A percentile compares a stretch with the other conserved stretches of the same genome.
Conservation (phyloP, 92 coral and sea anemone genomes). For the Palythoa heliodiscus region DNA sequence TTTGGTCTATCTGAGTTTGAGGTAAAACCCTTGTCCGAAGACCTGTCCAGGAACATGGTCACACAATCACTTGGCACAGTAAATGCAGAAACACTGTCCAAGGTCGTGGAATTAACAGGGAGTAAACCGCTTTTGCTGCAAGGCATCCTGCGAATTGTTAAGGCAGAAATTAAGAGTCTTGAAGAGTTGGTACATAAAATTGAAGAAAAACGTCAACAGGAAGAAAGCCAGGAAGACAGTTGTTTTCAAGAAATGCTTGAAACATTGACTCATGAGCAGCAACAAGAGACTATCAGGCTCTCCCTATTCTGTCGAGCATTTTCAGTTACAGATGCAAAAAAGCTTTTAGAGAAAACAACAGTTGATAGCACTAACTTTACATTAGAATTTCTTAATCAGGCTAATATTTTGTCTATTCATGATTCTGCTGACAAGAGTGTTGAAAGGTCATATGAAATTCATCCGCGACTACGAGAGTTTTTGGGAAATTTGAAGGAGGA, state of each 20-base stretch:
- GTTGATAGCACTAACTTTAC: constrained; percentile 38
- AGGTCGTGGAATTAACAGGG: constrained; percentile 43
- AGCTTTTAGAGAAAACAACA: constrained; percentile 47
- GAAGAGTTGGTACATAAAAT: constrained; percentile 17
- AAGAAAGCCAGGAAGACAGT: constrained; percentile 1
- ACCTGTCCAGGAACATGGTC: too few species aligned
- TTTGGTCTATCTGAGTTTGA: too few species aligned
- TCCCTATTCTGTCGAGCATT: constrained; percentile 70
- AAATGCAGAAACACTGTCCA: not conserved
- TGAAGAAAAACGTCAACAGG: constrained; percentile 6
- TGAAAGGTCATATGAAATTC: too few species aligned
- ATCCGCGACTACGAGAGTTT: too few species aligned
- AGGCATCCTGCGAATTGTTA: constrained; percentile 44
- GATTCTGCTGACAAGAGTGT: constrained; percentile 47
- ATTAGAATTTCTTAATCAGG: constrained; percentile 55
- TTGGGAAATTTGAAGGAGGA: too few species aligned
- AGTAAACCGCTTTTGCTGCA: constrained; percentile 62
- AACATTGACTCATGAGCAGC: constrained; percentile 50
- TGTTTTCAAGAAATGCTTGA: constrained; percentile 58
- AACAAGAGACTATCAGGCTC: constrained; percentile 63
- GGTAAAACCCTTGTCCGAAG: too few species aligned
- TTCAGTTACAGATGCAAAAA: constrained; percentile 57
- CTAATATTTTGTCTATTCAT: constrained; percentile 35
- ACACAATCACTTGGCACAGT: too few species aligned
- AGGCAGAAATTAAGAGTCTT: constrained; percentile 23